A percentile compares a stretch with the other conserved stretches of the same genome.
phyloP scores from a whole-genome alignment of 2,797 vertebrate genomes.

The Tauraco hartlaubi region DNA sequence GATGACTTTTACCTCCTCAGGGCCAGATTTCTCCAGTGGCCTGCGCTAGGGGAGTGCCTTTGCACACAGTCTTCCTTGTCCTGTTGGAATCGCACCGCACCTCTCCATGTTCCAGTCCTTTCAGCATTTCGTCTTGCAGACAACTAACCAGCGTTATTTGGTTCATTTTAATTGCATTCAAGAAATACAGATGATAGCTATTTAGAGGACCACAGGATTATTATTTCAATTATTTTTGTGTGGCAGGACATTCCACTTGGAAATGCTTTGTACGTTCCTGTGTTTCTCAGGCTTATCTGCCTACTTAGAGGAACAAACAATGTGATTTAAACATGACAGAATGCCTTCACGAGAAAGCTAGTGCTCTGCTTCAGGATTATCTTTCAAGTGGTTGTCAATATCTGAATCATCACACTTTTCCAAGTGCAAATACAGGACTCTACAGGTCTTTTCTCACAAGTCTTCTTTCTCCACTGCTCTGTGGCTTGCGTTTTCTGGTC shows the following conservation, averaged over 20 bases:
- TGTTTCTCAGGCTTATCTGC: background rate
- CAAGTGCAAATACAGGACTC: slow-evolving; percentile 22
- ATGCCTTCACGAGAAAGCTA: background rate
- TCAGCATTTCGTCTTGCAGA: background rate
- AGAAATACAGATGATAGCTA: background rate
- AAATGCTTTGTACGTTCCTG: background rate
- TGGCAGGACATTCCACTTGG: background rate
- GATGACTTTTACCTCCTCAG: background rate
- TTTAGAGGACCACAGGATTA: background rate
- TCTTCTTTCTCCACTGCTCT: background rate
- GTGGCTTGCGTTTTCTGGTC: background rate
- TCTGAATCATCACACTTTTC: slow-evolving; percentile 28
- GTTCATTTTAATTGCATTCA: background rate
- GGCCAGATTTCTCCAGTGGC: background rate
- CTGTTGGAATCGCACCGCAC: background rate
- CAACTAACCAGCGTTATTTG: background rate
- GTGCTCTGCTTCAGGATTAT: background rate
- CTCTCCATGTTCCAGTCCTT: background rate
- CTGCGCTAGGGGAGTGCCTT: background rate
- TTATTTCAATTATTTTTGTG: background rate
- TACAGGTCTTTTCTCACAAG: slow-evolving; percentile 2
- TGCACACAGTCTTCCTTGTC: background rate
- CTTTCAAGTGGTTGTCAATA: slow-evolving; percentile 26
- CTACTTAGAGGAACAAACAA: background rate
- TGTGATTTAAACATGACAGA: background rate